Conservation (phyloP, 1,140 invertebrate genomes). For the Xylocopa sonorina region DNA sequence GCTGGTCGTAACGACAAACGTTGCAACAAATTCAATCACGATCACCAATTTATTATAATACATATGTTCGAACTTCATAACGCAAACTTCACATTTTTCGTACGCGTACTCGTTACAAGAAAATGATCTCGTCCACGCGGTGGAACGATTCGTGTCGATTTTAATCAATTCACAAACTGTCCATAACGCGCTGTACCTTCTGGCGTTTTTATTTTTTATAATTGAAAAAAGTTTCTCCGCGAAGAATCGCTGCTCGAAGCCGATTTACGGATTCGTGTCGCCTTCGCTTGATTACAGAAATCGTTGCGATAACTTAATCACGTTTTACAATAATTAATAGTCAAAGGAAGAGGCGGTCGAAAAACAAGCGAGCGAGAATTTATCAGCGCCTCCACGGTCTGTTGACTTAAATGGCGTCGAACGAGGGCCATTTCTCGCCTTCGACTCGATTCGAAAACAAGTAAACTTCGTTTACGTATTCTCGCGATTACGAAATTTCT, state of each 20-base stretch:
- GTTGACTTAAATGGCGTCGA: background rate
- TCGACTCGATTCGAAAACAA: background rate
- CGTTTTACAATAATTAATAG: too few species aligned
- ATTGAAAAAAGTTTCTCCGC: too few species aligned
- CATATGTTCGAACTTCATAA: background rate
- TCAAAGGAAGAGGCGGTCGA: too few species aligned
- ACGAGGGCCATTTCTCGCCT: background rate
- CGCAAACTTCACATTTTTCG: background rate
- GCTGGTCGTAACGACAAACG: background rate
- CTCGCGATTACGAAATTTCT: background rate
- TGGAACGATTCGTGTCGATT: background rate
- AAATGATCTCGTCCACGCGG: background rate
- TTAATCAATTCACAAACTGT: background rate
- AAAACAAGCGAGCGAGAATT: too few species aligned
- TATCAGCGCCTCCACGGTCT: background rate
- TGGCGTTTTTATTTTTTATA: background rate
- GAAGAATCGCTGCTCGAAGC: too few species aligned
- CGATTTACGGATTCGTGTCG: too few species aligned
- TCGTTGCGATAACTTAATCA: too few species aligned
- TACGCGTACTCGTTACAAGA: background rate
- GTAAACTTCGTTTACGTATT: background rate
- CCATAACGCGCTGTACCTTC: background rate
- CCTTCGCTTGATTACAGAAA: too few species aligned
- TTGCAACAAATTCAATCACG: constrained; percentile 10
- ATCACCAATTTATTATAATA: background rate